Evolutionary conservation across 92 coral and sea anemone genomes (phyloP).

Genomic region (Zoanthus gigantus): DNA sequence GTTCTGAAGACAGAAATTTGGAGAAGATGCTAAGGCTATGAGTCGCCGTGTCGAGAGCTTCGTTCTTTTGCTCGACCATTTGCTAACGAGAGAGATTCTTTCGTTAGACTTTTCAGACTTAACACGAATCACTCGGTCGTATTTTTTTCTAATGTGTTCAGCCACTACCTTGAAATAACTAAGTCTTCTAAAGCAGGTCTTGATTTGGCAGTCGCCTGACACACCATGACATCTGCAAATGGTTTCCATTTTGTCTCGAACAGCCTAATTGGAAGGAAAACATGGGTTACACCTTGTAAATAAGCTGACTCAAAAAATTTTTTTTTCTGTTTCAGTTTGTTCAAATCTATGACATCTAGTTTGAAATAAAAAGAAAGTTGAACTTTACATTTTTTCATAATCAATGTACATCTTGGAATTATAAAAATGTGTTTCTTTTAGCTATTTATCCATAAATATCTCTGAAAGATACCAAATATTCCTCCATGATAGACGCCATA

Average conservation of each 20-base stretch:
- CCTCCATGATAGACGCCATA: too few relatives aligned
- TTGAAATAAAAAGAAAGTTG: too few relatives aligned
- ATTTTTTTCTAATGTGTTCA: constrained; percentile 57
- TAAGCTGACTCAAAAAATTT: too few relatives aligned
- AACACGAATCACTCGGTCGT: constrained; percentile 66
- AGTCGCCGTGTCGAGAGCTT: constrained; percentile 62
- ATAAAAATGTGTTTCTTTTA: too few relatives aligned
- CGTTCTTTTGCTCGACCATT: background rate
- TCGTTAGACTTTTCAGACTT: background rate
- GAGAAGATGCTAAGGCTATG: constrained; percentile 62
- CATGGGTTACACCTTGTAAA: background rate
- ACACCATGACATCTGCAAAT: constrained; percentile 92
- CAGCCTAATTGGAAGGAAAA: constrained; percentile 71
- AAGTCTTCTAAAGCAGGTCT: constrained; percentile 85
- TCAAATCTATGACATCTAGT: too few relatives aligned
- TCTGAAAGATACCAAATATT: too few relatives aligned
- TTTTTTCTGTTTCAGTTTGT: too few relatives aligned
- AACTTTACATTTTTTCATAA: too few relatives aligned
- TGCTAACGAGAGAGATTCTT: constrained; percentile 14
- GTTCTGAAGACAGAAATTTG: constrained; percentile 70
- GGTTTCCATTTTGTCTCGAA: constrained; percentile 75
- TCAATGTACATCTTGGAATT: too few relatives aligned
- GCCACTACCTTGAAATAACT: constrained; percentile 73
- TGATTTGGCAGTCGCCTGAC: constrained; percentile 73
- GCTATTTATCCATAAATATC: too few relatives aligned